Conservation (phyloP, 2,113 vertebrate species). For the Neotragus pygmaeus region DNA sequence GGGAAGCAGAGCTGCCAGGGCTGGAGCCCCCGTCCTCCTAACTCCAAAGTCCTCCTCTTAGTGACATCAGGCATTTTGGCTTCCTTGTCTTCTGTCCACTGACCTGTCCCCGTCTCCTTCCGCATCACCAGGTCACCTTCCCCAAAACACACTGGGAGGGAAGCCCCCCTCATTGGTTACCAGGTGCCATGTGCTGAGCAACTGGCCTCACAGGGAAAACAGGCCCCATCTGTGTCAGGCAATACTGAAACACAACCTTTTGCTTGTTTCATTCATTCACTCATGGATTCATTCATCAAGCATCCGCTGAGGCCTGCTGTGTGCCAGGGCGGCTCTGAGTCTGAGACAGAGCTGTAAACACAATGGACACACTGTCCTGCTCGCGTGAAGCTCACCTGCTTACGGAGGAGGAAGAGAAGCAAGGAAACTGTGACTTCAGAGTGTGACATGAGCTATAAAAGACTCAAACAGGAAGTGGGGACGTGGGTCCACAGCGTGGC, state of each 20-base stretch:
- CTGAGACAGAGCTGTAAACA: not conserved
- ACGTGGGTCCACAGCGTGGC: accelerated
- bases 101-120: accelerated
- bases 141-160: accelerated
- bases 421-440: accelerated
- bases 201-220: not conserved
- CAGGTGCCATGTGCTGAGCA: accelerated
- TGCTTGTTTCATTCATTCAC: not conserved
- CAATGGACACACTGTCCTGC: accelerated
- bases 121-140: not conserved
- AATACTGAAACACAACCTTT: accelerated
- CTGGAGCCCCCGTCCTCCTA: accelerated
- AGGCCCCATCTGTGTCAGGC: accelerated
- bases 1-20: accelerated
- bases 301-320: accelerated
- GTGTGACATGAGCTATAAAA: accelerated
- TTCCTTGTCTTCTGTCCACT: not conserved
- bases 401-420: accelerated
- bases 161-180: accelerated
- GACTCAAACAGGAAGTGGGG: accelerated
- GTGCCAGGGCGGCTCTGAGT: not conserved
- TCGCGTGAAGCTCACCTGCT: accelerated
- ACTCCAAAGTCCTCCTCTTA: not conserved
- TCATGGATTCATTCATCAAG: not conserved
- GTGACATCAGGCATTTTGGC: accelerated